Base-by-base conservation (phyloP, 2,888 invertebrate genomes). In the Eucriotettix oculatus region DNA sequence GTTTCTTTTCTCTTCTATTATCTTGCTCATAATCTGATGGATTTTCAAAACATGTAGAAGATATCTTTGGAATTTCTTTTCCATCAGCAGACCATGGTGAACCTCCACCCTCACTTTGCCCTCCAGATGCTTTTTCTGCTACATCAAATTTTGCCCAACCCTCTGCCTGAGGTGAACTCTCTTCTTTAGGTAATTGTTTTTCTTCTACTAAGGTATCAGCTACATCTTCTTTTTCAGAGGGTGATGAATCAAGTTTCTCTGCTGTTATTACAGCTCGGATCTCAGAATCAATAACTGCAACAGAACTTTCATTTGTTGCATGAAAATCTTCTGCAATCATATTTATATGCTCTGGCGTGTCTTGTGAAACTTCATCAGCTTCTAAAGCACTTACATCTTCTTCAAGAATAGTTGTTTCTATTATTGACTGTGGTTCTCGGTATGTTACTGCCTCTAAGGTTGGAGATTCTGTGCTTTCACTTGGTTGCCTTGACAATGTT, bases 41-140 rank as follows among this genome's bases (percentile, higher is more conserved):
- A 29, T 61, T 72, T 62, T 73, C 73, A 76, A 78, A 79, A 14
- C 79, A 78, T 44, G 66, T 64, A 1, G 73, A 69, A 0, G 73
- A 71, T 42, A 75, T 75, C 57, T 74, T 74, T 16, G 74, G 74
- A 58, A 78, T 78, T 64, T 84, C 83, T 58, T 82, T 82, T 1
- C 85, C 86, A 74, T 89, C 89, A 1, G 87, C 86, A 0, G 89
- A 89, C 79, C 86, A 87, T 0, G 84, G 86, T 1, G 87, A 87
- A 3, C 83, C 84, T 1, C 79, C 73, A 10, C 71, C 71, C 5
- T 72, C 65, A 56, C 60, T 60, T 29, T 60, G 61, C 12, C 56
- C 55, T 54, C 60, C 65, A 9, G 67, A 69, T 1, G 70, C 69
- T 64, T 71, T 71, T 41, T 72, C 71, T 1, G 71, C 29, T 16